A percentile compares a stretch with the other conserved stretches of the same genome.
Conservation (phyloP, 2,888 invertebrate genomes). For the Formica aserva region DNA sequence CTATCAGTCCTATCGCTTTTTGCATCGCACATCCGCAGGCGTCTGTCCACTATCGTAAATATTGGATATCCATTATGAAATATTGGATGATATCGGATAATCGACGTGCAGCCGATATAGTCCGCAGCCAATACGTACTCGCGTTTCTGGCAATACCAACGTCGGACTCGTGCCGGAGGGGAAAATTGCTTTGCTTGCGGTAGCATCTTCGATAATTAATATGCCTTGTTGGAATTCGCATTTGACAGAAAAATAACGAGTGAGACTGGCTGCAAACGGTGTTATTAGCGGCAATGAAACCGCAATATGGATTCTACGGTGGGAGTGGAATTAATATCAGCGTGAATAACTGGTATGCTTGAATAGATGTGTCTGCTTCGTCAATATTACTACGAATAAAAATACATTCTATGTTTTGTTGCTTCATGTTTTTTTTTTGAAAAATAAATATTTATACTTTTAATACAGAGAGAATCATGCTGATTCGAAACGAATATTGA, state of each 20-base stretch:
- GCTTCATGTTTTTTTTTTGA: background rate
- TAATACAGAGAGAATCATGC: background rate
- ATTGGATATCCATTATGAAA: conserved; percentile 77
- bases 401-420: background rate
- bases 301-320: conserved; percentile 25
- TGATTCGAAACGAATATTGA: conserved; percentile 1
- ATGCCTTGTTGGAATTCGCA: conserved; percentile 56
- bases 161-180: conserved; percentile 21
- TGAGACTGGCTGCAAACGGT: conserved; percentile 32
- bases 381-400: conserved; percentile 16
- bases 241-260: conserved; percentile 67
- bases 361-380: conserved; percentile 30
- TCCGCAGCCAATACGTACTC: conserved; percentile 56
- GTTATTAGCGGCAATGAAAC: conserved; percentile 43
- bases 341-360: conserved; percentile 21
- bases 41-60: conserved; percentile 74
- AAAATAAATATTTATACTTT: conserved; percentile 7
- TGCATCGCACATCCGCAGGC: conserved; percentile 62
- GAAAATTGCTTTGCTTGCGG: conserved; percentile 65
- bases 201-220: conserved; percentile 75
- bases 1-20: conserved; percentile 47
- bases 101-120: conserved; percentile 70
- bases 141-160: conserved; percentile 51
- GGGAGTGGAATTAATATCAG: conserved; percentile 47
- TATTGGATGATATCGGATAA: conserved; percentile 74